Evolutionary conservation across 2,888 invertebrate genomes (phyloP).

Genomic region (Penaeus monodon): DNA sequence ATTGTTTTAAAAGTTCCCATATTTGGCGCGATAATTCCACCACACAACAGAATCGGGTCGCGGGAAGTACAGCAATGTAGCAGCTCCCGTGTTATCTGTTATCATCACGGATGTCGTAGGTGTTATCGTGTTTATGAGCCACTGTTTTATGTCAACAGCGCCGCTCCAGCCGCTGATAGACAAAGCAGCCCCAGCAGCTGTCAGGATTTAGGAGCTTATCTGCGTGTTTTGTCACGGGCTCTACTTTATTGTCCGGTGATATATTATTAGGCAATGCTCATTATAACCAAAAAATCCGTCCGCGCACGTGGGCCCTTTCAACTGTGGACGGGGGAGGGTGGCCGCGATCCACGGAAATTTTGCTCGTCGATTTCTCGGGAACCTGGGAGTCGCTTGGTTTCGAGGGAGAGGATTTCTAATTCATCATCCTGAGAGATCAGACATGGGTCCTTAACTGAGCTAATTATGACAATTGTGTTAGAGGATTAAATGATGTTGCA

Average conservation of each 20-base stretch:
- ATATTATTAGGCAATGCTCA: conserved; percentile 59
- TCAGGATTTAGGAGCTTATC: conserved; percentile 43
- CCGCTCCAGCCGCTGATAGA: conserved; percentile 26
- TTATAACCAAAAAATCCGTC: conserved; percentile 46
- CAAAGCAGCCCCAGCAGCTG: conserved; percentile 38
- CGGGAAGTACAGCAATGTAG: too few relatives aligned
- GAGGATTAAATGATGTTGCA: conserved; percentile 24
- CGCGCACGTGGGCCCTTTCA: conserved; percentile 56
- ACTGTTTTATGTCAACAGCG: conserved; percentile 28
- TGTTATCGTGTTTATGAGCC: conserved; percentile 29
- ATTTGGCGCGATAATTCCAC: too few relatives aligned
- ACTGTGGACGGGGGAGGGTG: conserved; percentile 44
- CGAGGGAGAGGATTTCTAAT: neutral
- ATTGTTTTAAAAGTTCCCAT: too few relatives aligned
- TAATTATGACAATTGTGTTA: neutral
- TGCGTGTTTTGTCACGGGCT: conserved; percentile 44
- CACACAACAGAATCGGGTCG: too few relatives aligned
- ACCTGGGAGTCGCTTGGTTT: neutral
- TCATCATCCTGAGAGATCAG: neutral
- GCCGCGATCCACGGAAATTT: conserved; percentile 11
- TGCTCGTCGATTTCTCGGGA: neutral
- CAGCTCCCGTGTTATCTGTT: conserved; percentile 7
- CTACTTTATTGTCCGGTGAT: conserved; percentile 26
- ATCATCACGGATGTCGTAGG: neutral
- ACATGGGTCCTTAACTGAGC: too few relatives aligned